Conservation (phyloP, 2,797 vertebrate genomes). For the Orientallactaga sibirica region DNA sequence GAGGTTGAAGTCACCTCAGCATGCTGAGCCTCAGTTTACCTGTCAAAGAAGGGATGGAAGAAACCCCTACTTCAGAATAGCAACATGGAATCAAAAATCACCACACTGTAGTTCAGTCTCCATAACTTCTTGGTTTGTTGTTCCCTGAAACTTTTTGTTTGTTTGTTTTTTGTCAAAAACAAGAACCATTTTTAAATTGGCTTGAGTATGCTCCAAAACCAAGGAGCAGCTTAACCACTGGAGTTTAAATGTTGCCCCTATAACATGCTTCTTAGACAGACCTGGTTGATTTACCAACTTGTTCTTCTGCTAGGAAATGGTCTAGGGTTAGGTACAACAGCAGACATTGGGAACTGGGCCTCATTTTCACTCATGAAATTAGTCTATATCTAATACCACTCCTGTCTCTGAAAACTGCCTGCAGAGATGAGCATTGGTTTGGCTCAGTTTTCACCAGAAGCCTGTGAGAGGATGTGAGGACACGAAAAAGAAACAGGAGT, state of each 20-base stretch:
- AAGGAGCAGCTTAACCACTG: neutral
- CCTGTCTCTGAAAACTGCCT: conserved; percentile 47
- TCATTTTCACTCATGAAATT: neutral
- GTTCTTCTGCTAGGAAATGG: neutral
- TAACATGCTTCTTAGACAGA: neutral
- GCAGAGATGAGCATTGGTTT: neutral
- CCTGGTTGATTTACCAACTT: neutral
- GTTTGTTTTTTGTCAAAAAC: neutral
- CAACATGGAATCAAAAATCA: neutral
- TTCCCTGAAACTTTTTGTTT: neutral
- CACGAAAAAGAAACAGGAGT: neutral
- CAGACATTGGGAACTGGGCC: neutral
- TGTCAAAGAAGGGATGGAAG: neutral
- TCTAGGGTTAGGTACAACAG: neutral
- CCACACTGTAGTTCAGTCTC: neutral
- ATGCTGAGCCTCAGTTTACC: neutral
- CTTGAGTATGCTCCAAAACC: neutral
- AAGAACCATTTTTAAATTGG: neutral
- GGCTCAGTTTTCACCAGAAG: conserved; percentile 8
- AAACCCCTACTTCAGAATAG: neutral
- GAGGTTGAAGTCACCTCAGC: neutral
- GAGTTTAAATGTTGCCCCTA: neutral
- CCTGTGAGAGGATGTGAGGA: neutral
- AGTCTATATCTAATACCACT: neutral
- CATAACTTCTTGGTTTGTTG: neutral